Conservation (phyloP, 2,888 invertebrate species). For the Hemithea aestivaria region DNA sequence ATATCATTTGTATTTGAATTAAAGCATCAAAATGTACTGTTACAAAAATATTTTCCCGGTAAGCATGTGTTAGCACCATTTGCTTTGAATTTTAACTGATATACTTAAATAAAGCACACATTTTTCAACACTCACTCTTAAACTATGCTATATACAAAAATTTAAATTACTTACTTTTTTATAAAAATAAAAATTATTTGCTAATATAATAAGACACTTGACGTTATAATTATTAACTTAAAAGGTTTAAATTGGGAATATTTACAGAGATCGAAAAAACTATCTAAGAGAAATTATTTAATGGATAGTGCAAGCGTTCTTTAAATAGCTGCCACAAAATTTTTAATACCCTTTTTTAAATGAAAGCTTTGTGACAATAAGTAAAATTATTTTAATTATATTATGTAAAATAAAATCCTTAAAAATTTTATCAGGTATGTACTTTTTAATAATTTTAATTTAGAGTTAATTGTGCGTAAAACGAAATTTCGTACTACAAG, state of each 20-base stretch:
- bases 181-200: slow-evolving; percentile 59
- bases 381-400: no score
- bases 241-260: slow-evolving; percentile 38
- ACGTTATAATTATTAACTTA: slow-evolving; percentile 33
- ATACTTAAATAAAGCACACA: slow-evolving; percentile 18
- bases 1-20: no score
- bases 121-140: slow-evolving; percentile 28
- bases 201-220: slow-evolving; percentile 58
- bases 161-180: slow-evolving; percentile 37
- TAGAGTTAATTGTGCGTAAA: no score
- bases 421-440: no score
- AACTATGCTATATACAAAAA: slow-evolving; percentile 21
- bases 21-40: slow-evolving; percentile 18
- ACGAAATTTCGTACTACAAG: no score
- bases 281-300: slow-evolving; percentile 12
- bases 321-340: no score
- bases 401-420: no score
- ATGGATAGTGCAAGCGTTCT: no score
- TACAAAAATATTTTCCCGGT: slow-evolving; percentile 23
- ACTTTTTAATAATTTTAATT: no score
- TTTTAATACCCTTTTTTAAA: no score
- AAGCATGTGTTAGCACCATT: slow-evolving; percentile 39
- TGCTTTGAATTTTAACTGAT: slow-evolving; percentile 13
- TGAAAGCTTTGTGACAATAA: no score
- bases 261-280: slow-evolving; percentile 38